phyloP scores from a whole-genome alignment of 2,797 vertebrate species.

The Enteromius treurensis region DNA sequence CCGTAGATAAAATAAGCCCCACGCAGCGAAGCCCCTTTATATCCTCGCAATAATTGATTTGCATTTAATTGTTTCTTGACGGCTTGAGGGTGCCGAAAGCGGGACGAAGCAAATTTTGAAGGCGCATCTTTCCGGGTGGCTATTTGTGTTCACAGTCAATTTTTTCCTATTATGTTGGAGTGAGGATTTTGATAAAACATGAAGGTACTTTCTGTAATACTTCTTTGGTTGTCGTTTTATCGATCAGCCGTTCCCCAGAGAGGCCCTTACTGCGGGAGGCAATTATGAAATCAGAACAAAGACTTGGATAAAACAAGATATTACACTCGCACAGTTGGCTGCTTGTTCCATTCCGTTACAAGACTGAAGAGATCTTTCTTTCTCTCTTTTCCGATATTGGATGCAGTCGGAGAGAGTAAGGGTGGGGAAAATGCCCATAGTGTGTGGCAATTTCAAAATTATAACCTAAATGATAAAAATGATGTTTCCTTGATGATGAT shows the following conservation, averaged over 20 bases:
- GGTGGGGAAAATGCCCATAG: constrained; percentile 24
- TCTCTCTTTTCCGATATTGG: constrained; percentile 55
- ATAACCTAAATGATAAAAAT: background rate
- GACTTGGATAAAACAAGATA: constrained; percentile 67
- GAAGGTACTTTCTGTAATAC: constrained; percentile 67
- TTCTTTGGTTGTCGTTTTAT: constrained; percentile 66
- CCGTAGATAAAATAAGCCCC: constrained; percentile 27
- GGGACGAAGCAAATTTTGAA: constrained; percentile 19
- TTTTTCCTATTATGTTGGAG: constrained; percentile 59
- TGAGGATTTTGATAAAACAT: constrained; percentile 70
- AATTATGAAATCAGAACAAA: constrained; percentile 67
- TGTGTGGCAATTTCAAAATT: background rate
- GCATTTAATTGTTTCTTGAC: constrained; percentile 51
- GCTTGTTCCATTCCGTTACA: constrained; percentile 58
- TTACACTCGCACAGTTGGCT: constrained; percentile 63
- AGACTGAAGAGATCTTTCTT: constrained; percentile 55
- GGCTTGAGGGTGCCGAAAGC: constrained; percentile 23
- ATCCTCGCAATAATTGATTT: constrained; percentile 49
- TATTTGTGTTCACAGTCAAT: constrained; percentile 52
- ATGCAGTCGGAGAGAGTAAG: constrained; percentile 52
- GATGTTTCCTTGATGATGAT: background rate
- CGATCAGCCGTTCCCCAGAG: constrained; percentile 61
- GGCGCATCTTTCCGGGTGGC: constrained; percentile 17
- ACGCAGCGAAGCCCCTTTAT: constrained; percentile 8
- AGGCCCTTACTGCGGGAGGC: constrained; percentile 64